Percentiles rank a stretch among this genome's conserved stretches.
These are phyloP conservation scores for Erannis defoliaria DNA, from an alignment of 2,888 invertebrate species.

Conservation along the genomic window DNA sequence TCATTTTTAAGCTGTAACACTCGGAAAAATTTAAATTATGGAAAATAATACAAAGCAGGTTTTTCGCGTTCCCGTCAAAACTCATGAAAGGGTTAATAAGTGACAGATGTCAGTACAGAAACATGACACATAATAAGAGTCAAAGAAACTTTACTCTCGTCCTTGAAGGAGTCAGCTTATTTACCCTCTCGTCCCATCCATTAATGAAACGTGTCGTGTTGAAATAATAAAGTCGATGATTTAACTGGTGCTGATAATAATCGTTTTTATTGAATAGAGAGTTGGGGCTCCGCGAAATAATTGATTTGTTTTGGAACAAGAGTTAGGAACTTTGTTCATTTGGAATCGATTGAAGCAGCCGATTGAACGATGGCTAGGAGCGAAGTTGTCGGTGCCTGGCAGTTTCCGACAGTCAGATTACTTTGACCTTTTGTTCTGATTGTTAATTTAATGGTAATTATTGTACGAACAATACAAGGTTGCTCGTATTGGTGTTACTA, in stretches of 20 bases:
- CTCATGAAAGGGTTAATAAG: no score
- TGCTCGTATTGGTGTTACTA: no score
- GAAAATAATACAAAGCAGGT: no score
- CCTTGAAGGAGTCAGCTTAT: no score
- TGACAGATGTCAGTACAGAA: no score
- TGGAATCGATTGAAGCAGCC: slow-evolving; percentile 19
- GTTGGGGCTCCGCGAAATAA: slow-evolving; percentile 21
- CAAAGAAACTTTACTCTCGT: no score
- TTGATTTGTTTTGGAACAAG: slow-evolving; percentile 35
- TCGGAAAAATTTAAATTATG: no score
- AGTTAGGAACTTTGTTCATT: slow-evolving; percentile 25
- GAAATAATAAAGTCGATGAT: slow-evolving; percentile 30
- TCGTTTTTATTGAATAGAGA: slow-evolving; percentile 30
- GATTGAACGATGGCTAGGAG: neutral
- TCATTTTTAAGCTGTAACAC: no score
- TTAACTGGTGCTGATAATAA: slow-evolving; percentile 30
- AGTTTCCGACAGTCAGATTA: neutral
- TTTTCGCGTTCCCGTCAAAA: no score
- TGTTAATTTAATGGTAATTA: no score
- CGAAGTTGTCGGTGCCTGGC: neutral
- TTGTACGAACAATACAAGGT: no score
- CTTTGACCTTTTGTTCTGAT: neutral
- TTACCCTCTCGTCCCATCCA: neutral
- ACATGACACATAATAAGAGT: no score
- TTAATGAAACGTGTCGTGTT: neutral